Evolutionary conservation across 2,888 invertebrate genomes (phyloP).

Genomic region (Apodemia zela): DNA sequence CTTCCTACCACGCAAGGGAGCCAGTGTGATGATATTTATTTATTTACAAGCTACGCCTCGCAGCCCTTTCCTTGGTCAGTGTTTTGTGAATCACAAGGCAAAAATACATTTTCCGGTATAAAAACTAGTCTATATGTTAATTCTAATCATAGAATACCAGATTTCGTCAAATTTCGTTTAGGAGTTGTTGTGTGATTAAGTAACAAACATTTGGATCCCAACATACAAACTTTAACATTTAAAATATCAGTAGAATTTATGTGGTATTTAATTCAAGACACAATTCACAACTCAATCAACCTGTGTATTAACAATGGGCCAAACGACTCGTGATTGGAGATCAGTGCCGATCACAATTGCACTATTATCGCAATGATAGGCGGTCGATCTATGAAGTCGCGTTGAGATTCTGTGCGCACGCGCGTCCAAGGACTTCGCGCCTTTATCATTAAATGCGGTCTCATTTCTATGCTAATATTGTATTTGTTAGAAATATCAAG

Average conservation of each 20-base stretch:
- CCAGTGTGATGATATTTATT: too few relatives aligned
- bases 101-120: too few relatives aligned
- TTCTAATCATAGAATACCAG: too few relatives aligned
- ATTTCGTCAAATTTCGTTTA: too few relatives aligned
- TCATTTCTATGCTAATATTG: conserved; percentile 54
- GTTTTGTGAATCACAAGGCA: too few relatives aligned
- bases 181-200: too few relatives aligned
- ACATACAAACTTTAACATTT: too few relatives aligned
- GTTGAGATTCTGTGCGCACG: conserved; percentile 26
- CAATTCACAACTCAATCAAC: conserved; percentile 40
- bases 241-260: neutral
- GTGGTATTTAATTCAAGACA: conserved; percentile 14
- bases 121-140: too few relatives aligned
- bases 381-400: conserved; percentile 28
- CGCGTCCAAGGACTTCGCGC: conserved; percentile 35
- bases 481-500: conserved; percentile 32
- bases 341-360: conserved; percentile 36
- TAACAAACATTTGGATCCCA: too few relatives aligned
- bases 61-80: too few relatives aligned
- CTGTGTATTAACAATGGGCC: conserved; percentile 37
- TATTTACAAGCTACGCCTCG: too few relatives aligned
- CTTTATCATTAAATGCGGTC: conserved; percentile 52
- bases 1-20: too few relatives aligned
- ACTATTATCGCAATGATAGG: conserved; percentile 30
- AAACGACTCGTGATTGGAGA: conserved; percentile 45